Percentiles rank a stretch among this genome's conserved stretches.
phyloP scores from a whole-genome alignment of 2,113 vertebrate species.

The Centropus bengalensis region DNA sequence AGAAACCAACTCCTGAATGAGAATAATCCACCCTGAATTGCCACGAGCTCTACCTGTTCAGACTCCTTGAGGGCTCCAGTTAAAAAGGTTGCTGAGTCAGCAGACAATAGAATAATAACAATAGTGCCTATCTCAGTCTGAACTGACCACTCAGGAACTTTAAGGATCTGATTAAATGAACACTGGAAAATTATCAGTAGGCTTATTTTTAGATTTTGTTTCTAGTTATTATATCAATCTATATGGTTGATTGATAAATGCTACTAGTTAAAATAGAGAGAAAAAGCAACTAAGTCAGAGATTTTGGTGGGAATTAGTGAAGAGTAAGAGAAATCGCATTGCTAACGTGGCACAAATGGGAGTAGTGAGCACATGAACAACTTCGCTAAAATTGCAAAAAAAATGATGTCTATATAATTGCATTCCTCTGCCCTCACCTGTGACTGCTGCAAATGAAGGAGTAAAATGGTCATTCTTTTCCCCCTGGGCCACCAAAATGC shows the following conservation, averaged over 20 bases:
- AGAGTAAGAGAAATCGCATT: neutral
- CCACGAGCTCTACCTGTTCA: neutral
- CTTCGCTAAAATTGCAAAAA: neutral
- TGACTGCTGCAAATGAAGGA: neutral
- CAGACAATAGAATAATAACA: neutral
- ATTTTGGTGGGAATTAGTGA: neutral
- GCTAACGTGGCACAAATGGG: neutral
- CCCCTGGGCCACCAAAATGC: neutral
- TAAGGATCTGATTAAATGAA: neutral
- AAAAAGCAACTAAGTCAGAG: neutral
- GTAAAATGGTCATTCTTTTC: neutral
- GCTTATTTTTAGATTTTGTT: neutral
- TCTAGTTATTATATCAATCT: neutral
- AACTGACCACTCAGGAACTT: neutral
- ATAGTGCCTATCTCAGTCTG: neutral
- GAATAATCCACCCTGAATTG: neutral
- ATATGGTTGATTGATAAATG: neutral
- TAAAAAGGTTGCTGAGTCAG: neutral
- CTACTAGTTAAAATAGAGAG: neutral
- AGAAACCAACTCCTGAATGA: neutral
- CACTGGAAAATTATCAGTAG: neutral
- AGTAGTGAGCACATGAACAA: neutral
- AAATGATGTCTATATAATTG: neutral
- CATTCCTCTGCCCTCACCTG: neutral
- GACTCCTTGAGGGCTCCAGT: neutral